A percentile compares a stretch with the other conserved stretches of the same genome.
Conservation (phyloP, 37 sponge, comb jelly and placozoan genomes). For the Geodia barretti region DNA sequence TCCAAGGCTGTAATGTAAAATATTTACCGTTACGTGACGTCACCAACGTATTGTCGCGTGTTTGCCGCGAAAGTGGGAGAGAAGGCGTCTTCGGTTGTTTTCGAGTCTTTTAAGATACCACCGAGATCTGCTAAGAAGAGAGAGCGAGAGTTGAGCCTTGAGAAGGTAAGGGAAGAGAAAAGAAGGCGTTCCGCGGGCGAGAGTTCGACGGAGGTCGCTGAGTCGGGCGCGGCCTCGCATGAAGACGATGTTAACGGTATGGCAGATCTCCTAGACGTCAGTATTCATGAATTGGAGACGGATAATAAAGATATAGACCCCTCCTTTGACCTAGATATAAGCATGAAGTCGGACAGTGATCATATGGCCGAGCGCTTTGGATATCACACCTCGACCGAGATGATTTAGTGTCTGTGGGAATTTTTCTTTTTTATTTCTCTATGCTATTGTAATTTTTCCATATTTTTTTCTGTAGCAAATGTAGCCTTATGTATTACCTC, state of each 20-base stretch:
- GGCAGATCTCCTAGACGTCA: slow-evolving; percentile 23
- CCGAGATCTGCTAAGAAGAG: slow-evolving; percentile 40
- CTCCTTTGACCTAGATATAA: slow-evolving; percentile 32
- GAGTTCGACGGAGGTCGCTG: too few species aligned
- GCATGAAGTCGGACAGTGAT: slow-evolving; percentile 19
- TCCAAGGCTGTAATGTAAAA: too few species aligned
- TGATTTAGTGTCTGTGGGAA: slow-evolving; percentile 32
- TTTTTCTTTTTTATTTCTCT: slow-evolving; percentile 53
- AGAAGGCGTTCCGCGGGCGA: slow-evolving; percentile 3
- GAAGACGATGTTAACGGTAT: too few species aligned
- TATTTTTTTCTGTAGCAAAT: too few species aligned
- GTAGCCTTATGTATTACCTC: too few species aligned
- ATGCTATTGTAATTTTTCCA: too few species aligned
- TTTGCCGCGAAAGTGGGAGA: too few species aligned
- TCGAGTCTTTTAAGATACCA: slow-evolving; percentile 32
- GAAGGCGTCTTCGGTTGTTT: too few species aligned
- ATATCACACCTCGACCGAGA: slow-evolving; percentile 20
- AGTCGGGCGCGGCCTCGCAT: too few species aligned
- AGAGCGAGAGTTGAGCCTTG: slow-evolving; percentile 1
- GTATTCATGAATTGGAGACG: slow-evolving; percentile 52
- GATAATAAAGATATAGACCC: slow-evolving; percentile 74
- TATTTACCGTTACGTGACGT: too few species aligned
- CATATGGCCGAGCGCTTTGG: slow-evolving; percentile 41
- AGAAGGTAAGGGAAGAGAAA: slow-evolving; percentile 35
- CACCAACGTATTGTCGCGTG: too few species aligned